Evolutionary conservation across 2,113 vertebrate species (phyloP).

Genomic region (Gallinago media): DNA sequence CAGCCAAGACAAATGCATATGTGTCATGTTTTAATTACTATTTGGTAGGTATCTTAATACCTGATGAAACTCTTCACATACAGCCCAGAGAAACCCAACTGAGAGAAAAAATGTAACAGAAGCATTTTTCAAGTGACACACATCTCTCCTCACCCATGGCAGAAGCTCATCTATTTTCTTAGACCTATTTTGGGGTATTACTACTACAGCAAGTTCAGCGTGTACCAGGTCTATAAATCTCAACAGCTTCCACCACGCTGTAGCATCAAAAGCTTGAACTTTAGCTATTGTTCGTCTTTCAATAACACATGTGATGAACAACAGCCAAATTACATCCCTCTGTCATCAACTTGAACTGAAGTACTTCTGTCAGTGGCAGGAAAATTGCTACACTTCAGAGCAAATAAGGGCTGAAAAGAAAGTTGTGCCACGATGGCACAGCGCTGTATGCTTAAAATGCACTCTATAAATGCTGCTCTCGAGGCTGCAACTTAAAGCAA

Average conservation of each 20-base stretch:
- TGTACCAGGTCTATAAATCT: background rate
- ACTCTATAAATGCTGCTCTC: background rate
- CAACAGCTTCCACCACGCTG: slow-evolving; percentile 7
- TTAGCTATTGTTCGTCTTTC: slow-evolving; percentile 43
- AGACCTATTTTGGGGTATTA: background rate
- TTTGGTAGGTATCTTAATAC: background rate
- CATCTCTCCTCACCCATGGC: background rate
- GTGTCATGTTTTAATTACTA: background rate
- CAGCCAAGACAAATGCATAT: background rate
- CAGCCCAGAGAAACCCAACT: background rate
- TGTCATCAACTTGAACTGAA: slow-evolving; percentile 43
- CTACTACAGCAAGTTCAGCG: background rate
- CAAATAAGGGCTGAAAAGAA: slow-evolving; percentile 39
- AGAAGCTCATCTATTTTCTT: background rate
- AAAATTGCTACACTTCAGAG: slow-evolving; percentile 58
- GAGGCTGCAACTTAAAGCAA: background rate
- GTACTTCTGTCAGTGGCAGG: slow-evolving; percentile 31
- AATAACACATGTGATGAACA: slow-evolving; percentile 32
- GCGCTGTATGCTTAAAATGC: background rate
- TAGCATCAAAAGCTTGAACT: slow-evolving; percentile 21
- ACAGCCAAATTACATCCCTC: slow-evolving; percentile 49
- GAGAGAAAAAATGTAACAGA: background rate
- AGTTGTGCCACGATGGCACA: background rate
- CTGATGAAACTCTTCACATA: background rate
- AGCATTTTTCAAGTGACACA: background rate